Base-by-base conservation (phyloP, 2,797 vertebrate species). In the Oryzias sinensis region DNA sequence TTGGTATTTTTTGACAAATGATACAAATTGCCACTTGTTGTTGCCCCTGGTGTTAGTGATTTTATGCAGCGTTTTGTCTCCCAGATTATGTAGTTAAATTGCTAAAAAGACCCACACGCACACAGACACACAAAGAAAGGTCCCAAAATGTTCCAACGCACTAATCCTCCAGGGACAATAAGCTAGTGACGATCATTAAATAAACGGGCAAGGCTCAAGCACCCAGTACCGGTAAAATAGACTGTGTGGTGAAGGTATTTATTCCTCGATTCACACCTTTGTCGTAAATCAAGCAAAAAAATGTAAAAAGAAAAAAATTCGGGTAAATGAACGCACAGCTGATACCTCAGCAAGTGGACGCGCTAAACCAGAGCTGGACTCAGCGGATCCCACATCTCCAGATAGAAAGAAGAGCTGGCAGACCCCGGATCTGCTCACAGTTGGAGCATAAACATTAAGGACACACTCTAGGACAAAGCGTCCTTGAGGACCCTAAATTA, bases 101-200 rank as follows among this genome's bases (percentile, higher is more conserved):
- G 48, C 14, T 37, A 18, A 6, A 18, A 45, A 15, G 43, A 45
- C n/a, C 5, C 14, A 43, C 14, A 40, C 37, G 4, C 6, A 40
- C 6, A 15, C 42, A 42, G 8, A 42, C 11, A 13, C 8, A 13
- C 3, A 43, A 44, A 42, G n/a, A 41, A 2, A 27, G 37, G 54
- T 65, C 52, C 63, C 22, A 63, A 72, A 70, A 77, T 78, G 82
- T 80, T 71, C 80, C 49, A 18, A 5, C 15, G 56, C 81, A 62
- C 20, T 86, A 84, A 86, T 86, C 83, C 82, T 71, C 59, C 63
- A 14, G 64, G 70, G 75, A 77, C 75, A 83, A 79, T 77, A 82
- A 77, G 83, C 83, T 85, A 87, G 43, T 4, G 65, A 51, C 51
- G 9, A 24, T 60, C 56, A 74, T 43, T 69, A 65, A 73, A 66